Evolutionary conservation across 2,113 vertebrate genomes (phyloP).

Genomic region (Beaufortia kweichowensis): DNA sequence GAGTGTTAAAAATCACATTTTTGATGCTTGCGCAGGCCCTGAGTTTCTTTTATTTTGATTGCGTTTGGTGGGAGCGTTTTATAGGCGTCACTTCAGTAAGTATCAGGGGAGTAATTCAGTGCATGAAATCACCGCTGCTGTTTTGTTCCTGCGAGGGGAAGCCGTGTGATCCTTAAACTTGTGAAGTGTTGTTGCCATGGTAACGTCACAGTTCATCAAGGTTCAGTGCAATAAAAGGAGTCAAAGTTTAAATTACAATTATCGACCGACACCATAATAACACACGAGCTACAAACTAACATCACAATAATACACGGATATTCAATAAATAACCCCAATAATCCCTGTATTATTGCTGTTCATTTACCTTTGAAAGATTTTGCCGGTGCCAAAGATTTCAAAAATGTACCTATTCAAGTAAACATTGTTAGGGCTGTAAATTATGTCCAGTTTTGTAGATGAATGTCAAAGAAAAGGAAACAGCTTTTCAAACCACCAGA

Average conservation of each 20-base stretch:
- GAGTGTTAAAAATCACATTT: slow-evolving; percentile 10
- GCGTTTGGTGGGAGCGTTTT: slow-evolving; percentile 26
- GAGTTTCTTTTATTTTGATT: slow-evolving; percentile 22
- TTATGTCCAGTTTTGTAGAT: neutral
- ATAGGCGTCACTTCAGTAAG: slow-evolving; percentile 35
- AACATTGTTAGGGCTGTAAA: neutral
- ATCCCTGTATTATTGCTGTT: neutral
- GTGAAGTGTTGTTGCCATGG: slow-evolving; percentile 67
- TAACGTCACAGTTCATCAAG: slow-evolving; percentile 75
- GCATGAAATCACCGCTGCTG: slow-evolving; percentile 59
- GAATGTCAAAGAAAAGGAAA: neutral
- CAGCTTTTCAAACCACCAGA: neutral
- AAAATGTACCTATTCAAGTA: neutral
- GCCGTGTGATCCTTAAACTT: slow-evolving; percentile 63
- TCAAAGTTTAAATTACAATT: slow-evolving; percentile 53
- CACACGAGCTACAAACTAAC: slow-evolving; percentile 12
- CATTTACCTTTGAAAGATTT: neutral
- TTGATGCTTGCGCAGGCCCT: neutral
- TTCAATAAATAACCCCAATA: neutral
- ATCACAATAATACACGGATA: neutral
- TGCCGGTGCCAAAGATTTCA: neutral
- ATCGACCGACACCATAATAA: neutral
- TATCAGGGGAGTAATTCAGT: slow-evolving; percentile 54
- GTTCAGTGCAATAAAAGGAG: slow-evolving; percentile 59
- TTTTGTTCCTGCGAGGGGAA: slow-evolving; percentile 57